Percentiles rank a stretch among this genome's conserved stretches.
Evolutionary conservation across 2,888 invertebrate genomes (phyloP).

Genomic region (Troides aeacus): DNA sequence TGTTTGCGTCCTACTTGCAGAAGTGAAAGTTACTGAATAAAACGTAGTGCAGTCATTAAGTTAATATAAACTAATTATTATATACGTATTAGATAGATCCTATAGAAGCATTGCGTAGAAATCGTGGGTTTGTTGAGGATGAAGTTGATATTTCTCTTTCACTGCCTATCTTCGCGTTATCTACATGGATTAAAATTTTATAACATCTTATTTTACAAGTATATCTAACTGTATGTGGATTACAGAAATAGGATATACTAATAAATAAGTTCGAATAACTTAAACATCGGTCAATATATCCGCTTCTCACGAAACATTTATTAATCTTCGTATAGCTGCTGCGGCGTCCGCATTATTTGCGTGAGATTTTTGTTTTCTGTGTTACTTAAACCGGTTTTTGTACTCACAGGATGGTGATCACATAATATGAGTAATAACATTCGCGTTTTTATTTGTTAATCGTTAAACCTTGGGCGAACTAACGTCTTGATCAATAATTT

Average conservation of each 20-base stretch:
- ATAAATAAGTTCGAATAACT: not conserved
- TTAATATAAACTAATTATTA: not conserved
- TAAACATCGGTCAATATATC: not conserved
- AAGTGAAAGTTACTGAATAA: not conserved
- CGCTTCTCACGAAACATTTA: slow-evolving; percentile 16
- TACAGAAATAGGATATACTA: not conserved
- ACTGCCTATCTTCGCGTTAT: not conserved
- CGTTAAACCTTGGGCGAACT: not conserved
- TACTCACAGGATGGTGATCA: slow-evolving; percentile 1
- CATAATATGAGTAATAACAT: slow-evolving; percentile 1
- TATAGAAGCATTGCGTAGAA: not conserved
- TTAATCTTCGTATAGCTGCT: slow-evolving; percentile 4
- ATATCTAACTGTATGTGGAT: not conserved
- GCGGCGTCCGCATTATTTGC: slow-evolving; percentile 12
- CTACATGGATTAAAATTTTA: not conserved
- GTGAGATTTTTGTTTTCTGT: slow-evolving; percentile 8
- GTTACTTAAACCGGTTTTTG: slow-evolving; percentile 15
- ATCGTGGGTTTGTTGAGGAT: not conserved
- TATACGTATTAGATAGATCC: not conserved
- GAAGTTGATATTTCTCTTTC: not conserved
- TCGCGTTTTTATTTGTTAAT: not conserved
- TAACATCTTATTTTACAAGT: not conserved
- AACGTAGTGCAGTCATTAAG: slow-evolving; percentile 1
- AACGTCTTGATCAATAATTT: not conserved
- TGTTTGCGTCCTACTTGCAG: not conserved